A percentile compares a stretch with the other conserved stretches of the same genome.
Evolutionary conservation across 2,888 invertebrate species (phyloP).

Genomic region (Mystacides longicornis): DNA sequence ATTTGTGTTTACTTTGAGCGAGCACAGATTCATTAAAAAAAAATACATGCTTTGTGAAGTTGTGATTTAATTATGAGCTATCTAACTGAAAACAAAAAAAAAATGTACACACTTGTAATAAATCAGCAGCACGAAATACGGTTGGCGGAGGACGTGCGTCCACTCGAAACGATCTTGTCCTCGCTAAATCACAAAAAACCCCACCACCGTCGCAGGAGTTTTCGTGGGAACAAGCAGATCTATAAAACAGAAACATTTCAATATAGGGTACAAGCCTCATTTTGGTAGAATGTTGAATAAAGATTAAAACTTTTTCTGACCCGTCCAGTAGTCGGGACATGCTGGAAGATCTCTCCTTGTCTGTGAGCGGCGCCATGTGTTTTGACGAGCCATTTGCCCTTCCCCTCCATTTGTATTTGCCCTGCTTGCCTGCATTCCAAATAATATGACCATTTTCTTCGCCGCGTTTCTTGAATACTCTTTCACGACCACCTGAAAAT

Average conservation of each 20-base stretch:
- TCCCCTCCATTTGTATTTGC: slow-evolving; percentile 27
- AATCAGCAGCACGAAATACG: slow-evolving; percentile 86
- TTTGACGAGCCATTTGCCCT: slow-evolving; percentile 36
- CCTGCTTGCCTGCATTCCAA: slow-evolving; percentile 31
- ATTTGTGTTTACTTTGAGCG: no score
- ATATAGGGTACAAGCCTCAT: no score
- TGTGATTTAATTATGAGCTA: no score
- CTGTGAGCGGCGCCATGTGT: slow-evolving; percentile 45
- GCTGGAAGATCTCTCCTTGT: slow-evolving; percentile 78
- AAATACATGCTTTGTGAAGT: no score
- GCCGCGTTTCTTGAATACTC: slow-evolving; percentile 43
- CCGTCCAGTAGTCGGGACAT: slow-evolving; percentile 78
- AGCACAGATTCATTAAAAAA: no score
- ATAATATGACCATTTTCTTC: slow-evolving; percentile 32
- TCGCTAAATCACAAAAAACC: slow-evolving; percentile 62
- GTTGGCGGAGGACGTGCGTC: slow-evolving; percentile 56
- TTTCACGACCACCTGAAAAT: slow-evolving; percentile 31
- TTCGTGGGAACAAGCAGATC: slow-evolving; percentile 34
- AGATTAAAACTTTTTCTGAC: slow-evolving; percentile 29
- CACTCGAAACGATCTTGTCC: slow-evolving; percentile 82
- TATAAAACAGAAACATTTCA: no score
- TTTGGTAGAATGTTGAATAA: no score
- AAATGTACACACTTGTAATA: slow-evolving; percentile 50
- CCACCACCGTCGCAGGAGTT: slow-evolving; percentile 31
- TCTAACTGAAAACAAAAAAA: no score